These are phyloP conservation scores for Gerris lacustris DNA, from an alignment of 2,888 invertebrate genomes.

Conservation along the genomic window DNA sequence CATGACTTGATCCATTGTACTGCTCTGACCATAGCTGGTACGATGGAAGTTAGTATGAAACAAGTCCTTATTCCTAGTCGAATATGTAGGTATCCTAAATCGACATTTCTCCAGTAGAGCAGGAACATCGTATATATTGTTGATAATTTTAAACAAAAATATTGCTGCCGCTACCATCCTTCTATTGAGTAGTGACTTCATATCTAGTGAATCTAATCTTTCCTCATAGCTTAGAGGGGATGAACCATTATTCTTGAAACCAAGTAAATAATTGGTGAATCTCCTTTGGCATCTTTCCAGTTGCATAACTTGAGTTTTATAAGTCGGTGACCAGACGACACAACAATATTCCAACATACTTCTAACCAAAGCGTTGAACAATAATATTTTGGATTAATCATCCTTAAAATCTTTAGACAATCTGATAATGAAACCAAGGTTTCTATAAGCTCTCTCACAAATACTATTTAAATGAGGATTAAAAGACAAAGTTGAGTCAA, in stretches of 20 bases:
- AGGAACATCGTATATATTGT: too few species aligned
- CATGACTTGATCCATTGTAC: too few species aligned
- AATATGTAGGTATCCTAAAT: too few species aligned
- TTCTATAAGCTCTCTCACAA: conserved; percentile 13
- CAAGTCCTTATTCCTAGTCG: too few species aligned
- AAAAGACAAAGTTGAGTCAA: background rate
- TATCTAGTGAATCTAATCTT: too few species aligned
- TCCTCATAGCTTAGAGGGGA: background rate
- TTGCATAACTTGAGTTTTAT: background rate
- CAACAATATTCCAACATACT: background rate
- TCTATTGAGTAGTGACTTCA: too few species aligned
- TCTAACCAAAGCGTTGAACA: background rate
- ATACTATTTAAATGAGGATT: conserved; percentile 6
- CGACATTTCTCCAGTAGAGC: too few species aligned
- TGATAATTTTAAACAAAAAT: too few species aligned
- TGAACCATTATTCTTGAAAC: background rate
- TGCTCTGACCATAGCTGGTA: too few species aligned
- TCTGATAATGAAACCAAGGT: background rate
- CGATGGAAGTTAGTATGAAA: too few species aligned
- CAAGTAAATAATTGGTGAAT: background rate
- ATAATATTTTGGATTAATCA: background rate
- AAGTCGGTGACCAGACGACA: background rate
- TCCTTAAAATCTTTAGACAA: background rate
- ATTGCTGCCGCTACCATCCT: too few species aligned
- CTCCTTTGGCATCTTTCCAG: background rate